phyloP scores from a whole-genome alignment of 2,797 vertebrate species.

The Antennarius maculatus region DNA sequence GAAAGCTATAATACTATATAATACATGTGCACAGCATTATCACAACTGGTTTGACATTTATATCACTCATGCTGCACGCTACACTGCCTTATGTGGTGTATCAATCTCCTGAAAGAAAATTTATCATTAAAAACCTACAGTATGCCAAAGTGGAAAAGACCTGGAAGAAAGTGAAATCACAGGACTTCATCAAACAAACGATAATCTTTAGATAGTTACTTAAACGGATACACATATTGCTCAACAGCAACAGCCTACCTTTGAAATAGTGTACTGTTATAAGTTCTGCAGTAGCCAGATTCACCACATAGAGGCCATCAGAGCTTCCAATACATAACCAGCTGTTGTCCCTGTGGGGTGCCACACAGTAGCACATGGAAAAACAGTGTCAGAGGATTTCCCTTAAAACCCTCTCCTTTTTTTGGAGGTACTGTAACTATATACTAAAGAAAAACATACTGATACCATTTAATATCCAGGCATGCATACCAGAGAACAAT shows the following conservation, averaged over 20 bases:
- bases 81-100: neutral
- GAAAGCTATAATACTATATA: conserved; percentile 3
- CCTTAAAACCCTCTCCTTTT: conserved; percentile 34
- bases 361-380: conserved; percentile 40
- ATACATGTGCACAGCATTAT: neutral
- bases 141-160: neutral
- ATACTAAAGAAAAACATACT: conserved; percentile 59
- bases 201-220: too few relatives aligned
- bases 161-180: neutral
- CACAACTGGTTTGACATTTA: neutral
- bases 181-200: neutral
- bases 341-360: conserved; percentile 50
- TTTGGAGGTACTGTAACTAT: conserved; percentile 44
- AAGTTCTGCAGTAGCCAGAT: conserved; percentile 85
- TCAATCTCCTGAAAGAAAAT: neutral
- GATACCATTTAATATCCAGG: conserved; percentile 37
- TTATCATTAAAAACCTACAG: neutral
- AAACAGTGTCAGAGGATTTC: conserved; percentile 41
- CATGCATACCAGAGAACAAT: conserved; percentile 30
- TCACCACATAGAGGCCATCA: conserved; percentile 85
- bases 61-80: neutral
- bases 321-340: conserved; percentile 88
- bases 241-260: conserved; percentile 75
- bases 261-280: conserved; percentile 80
- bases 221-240: neutral